Evolutionary conservation across 2,797 vertebrate species (phyloP), one percentile per base, ranked within the genome.

Genomic region (Acanthopagrus latus): DNA sequence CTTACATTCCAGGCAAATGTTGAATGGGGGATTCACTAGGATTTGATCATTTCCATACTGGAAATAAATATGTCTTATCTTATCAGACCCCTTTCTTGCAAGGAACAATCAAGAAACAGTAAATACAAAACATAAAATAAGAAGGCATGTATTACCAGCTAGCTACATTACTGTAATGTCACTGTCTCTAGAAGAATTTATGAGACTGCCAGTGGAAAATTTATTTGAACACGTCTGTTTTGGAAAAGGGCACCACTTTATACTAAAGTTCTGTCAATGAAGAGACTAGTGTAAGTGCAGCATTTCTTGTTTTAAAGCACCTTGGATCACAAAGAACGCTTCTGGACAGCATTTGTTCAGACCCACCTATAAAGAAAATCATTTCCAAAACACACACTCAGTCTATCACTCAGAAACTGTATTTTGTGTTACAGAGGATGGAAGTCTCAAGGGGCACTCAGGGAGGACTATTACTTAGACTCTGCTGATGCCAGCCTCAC

Each of bases 391-490:
- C 4, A 46, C 17, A 64, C 8, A 51, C 41, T n/a, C n/a, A n/a
- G 78, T 77, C 75, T 50, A 46, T 81, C 80, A 66, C 20, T 21
- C 41, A 12, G 64, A 6, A 21, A 18, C 14, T 21, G 5, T 16
- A 55, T 20, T 63, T 71, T 41, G 8, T 23, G 27, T 65, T 74
- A 47, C n/a, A 38, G 43, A 63, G 50, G 41, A 70, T 38, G 16
- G 1, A 20, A 23, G 21, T 76, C 64, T 65, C 50, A 33, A 38
- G 47, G 55, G 73, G 57, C 57, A 56, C 41, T 21, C 1, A 25
- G 33, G 56, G n/a, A 71, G 20, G 55, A 65, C 41, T 18, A 75
- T 83, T 55, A 71, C 64, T 78, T 81, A 80, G 41, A n/a, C 3
- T 33, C 43, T 55, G 54, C 48, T 62, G 9, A 50, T 63, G 74